These are phyloP conservation scores for Linepithema humile DNA, from an alignment of 1,140 invertebrate genomes.

Conservation along the genomic window DNA sequence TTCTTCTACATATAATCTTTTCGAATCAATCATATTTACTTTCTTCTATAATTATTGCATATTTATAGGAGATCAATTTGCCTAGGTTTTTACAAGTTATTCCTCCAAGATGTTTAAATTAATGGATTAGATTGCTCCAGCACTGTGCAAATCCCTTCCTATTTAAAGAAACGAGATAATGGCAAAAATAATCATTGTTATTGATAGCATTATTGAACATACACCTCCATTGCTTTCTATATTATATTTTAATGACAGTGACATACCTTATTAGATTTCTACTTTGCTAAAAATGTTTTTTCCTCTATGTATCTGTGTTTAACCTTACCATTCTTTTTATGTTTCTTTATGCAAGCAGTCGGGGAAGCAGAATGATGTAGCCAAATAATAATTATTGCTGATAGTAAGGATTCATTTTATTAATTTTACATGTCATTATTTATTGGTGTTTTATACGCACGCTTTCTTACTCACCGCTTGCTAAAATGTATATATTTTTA, in stretches of 20 bases:
- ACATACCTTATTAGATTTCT: constrained; percentile 23
- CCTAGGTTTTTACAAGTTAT: background rate
- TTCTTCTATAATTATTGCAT: constrained; percentile 13
- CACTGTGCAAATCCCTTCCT: background rate
- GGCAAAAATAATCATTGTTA: background rate
- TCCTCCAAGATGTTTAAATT: background rate
- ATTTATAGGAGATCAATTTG: background rate
- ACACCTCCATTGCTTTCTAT: constrained; percentile 10
- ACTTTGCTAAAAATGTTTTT: constrained; percentile 44
- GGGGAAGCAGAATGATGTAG: constrained; percentile 82
- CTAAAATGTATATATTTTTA: background rate
- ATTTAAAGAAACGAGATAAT: background rate
- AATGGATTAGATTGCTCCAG: background rate
- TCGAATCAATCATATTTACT: constrained; percentile 6
- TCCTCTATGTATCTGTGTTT: constrained; percentile 59
- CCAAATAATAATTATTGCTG: constrained; percentile 83
- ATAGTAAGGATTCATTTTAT: constrained; percentile 81
- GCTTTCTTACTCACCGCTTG: constrained; percentile 45
- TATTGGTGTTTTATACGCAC: constrained; percentile 37
- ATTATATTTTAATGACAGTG: constrained; percentile 18
- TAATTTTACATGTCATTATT: constrained; percentile 66
- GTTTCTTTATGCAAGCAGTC: constrained; percentile 83
- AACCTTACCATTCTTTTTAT: constrained; percentile 80
- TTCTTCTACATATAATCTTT: background rate
- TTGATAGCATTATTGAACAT: constrained; percentile 13